Percentiles rank a stretch among this genome's conserved stretches.
phyloP scores from a whole-genome alignment of 1,140 invertebrate species.

The Meloidogyne floridensis region DNA sequence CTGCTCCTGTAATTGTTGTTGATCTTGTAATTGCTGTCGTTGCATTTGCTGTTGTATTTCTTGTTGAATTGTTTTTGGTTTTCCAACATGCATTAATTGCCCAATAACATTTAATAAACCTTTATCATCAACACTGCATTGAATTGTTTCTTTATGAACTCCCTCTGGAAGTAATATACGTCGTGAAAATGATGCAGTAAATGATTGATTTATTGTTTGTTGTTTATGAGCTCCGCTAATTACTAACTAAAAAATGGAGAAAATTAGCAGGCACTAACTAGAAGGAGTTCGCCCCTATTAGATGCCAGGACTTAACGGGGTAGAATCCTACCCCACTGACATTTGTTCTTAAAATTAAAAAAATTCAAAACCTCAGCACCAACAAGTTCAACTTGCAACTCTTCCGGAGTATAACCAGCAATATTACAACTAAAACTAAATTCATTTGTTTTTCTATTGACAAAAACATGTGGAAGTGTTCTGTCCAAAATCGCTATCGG shows the following conservation, averaged over 20 bases:
- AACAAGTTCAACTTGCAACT: slow-evolving; percentile 1
- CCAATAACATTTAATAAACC: slow-evolving; percentile 6
- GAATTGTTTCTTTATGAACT: slow-evolving; percentile 1
- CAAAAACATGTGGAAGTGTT: slow-evolving; percentile 5
- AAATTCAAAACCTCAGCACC: not conserved
- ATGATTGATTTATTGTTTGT: not conserved
- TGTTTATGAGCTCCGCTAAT: not conserved
- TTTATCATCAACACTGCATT: slow-evolving; percentile 3
- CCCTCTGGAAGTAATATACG: slow-evolving; percentile 1
- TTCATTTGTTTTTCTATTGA: not conserved
- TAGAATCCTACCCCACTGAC: too few relatives aligned
- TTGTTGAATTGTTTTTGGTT: not conserved
- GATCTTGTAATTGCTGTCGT: not conserved
- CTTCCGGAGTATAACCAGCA: not conserved
- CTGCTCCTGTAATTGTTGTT: not conserved
- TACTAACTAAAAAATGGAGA: not conserved
- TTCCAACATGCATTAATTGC: not conserved
- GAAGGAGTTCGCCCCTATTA: too few relatives aligned
- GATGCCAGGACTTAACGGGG: too few relatives aligned
- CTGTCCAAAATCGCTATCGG: not conserved
- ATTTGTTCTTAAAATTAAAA: not conserved
- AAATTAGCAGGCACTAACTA: too few relatives aligned
- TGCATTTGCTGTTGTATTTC: not conserved
- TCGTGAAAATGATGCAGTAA: not conserved
- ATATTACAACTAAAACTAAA: slow-evolving; percentile 4